A percentile compares a stretch with the other conserved stretches of the same genome.
phyloP scores from a whole-genome alignment of 2,888 invertebrate species.

The Apamea epomidion region DNA sequence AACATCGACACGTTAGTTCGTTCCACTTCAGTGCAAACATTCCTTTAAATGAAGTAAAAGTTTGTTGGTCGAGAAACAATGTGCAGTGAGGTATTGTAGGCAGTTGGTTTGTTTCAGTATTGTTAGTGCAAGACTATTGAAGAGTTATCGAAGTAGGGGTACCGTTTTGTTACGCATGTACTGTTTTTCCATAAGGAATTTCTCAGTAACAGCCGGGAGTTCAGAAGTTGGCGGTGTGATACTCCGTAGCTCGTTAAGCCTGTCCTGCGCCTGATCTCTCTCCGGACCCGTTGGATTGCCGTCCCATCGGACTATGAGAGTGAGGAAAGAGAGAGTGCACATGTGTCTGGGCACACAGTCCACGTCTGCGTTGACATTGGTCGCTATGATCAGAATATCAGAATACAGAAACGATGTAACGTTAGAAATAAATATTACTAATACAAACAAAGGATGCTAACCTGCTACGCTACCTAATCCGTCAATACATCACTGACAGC shows the following conservation, averaged over 20 bases:
- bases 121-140: conserved; percentile 31
- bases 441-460: background rate
- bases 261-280: too few species aligned
- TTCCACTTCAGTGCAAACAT: conserved; percentile 37
- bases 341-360: too few species aligned
- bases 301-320: too few species aligned
- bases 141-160: conserved; percentile 6
- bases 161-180: background rate
- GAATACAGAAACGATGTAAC: background rate
- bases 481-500: conserved; percentile 5
- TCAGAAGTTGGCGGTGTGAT: too few species aligned
- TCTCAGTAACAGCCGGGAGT: too few species aligned
- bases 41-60: conserved; percentile 19
- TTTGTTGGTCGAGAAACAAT: conserved; percentile 47
- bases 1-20: conserved; percentile 1
- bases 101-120: conserved; percentile 25
- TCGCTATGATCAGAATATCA: too few species aligned
- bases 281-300: too few species aligned
- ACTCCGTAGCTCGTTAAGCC: too few species aligned
- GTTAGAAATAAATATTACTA: background rate
- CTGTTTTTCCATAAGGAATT: too few species aligned
- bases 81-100: conserved; percentile 2
- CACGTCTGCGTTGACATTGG: too few species aligned
- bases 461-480: background rate
- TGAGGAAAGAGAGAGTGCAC: too few species aligned